Evolutionary conservation across 23 tunicate genomes (phyloP).

Genomic region (Aplidium turbinatum): DNA sequence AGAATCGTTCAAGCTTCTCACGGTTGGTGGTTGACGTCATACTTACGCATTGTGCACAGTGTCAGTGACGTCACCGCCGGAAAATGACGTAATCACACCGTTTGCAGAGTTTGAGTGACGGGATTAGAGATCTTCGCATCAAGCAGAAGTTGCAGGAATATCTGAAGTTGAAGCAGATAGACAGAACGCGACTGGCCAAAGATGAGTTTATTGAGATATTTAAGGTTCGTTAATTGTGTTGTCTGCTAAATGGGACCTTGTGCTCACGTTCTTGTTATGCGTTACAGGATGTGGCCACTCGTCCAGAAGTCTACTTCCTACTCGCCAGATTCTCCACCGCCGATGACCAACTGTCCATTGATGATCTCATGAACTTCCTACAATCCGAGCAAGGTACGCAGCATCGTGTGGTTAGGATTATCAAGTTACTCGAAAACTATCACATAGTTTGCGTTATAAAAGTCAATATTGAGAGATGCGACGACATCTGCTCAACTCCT

Average conservation of each 20-base stretch:
- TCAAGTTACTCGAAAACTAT: too few species aligned
- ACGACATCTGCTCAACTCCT: too few species aligned
- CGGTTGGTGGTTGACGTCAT: conserved; percentile 34
- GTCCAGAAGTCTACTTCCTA: conserved; percentile 95
- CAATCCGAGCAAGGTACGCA: conserved; percentile 94
- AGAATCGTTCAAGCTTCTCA: conserved; percentile 78
- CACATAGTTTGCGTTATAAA: too few species aligned
- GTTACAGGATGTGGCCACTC: conserved; percentile 88
- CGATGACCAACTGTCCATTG: conserved; percentile 67
- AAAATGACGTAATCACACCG: not conserved
- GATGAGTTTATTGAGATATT: conserved; percentile 86
- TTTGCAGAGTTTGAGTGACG: conserved; percentile 77
- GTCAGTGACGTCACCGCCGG: not conserved
- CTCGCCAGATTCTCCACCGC: conserved; percentile 78
- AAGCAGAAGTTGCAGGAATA: conserved; percentile 84
- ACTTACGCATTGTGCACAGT: not conserved
- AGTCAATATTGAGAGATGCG: too few species aligned
- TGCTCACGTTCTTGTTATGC: not conserved
- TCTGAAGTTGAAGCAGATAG: conserved; percentile 45
- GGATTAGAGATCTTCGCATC: conserved; percentile 73
- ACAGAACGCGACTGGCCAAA: conserved; percentile 49
- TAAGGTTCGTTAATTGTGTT: conserved; percentile 42
- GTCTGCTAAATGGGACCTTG: not conserved
- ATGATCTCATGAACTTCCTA: conserved; percentile 77
- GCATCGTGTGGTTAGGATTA: too few species aligned